These are phyloP conservation scores for Nasua narica DNA, from an alignment of 2,797 vertebrate species.

Conservation along the genomic window DNA sequence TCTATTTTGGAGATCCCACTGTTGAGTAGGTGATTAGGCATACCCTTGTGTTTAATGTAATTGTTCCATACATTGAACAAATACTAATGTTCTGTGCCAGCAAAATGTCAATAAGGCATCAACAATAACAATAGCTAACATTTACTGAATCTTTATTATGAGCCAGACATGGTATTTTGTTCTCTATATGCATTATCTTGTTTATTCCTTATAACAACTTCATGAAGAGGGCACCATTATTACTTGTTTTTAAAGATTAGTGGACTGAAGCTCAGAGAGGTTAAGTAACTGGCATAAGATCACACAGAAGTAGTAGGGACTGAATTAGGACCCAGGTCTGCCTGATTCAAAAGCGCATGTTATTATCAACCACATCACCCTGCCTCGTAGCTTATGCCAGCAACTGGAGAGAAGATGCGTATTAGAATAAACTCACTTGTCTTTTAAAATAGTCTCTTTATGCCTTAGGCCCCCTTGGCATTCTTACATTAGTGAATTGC, in stretches of 20 bases:
- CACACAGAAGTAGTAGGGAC: background rate
- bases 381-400: background rate
- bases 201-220: background rate
- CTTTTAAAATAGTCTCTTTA: background rate
- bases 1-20: background rate
- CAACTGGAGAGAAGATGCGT: background rate
- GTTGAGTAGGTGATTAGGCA: background rate
- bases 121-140: background rate
- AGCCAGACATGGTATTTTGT: background rate
- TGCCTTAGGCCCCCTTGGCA: background rate
- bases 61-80: background rate
- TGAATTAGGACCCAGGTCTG: background rate
- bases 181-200: background rate
- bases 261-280: background rate
- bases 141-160: background rate
- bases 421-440: background rate
- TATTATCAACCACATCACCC: background rate
- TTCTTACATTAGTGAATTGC: background rate
- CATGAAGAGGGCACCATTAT: background rate
- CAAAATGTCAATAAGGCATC: background rate
- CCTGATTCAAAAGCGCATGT: background rate
- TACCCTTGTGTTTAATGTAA: background rate
- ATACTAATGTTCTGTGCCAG: background rate
- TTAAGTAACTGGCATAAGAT: background rate
- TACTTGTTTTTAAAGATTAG: background rate